These are phyloP conservation scores for Amphibalanus amphitrite DNA, from an alignment of 1,140 invertebrate genomes.

Conservation along the genomic window DNA sequence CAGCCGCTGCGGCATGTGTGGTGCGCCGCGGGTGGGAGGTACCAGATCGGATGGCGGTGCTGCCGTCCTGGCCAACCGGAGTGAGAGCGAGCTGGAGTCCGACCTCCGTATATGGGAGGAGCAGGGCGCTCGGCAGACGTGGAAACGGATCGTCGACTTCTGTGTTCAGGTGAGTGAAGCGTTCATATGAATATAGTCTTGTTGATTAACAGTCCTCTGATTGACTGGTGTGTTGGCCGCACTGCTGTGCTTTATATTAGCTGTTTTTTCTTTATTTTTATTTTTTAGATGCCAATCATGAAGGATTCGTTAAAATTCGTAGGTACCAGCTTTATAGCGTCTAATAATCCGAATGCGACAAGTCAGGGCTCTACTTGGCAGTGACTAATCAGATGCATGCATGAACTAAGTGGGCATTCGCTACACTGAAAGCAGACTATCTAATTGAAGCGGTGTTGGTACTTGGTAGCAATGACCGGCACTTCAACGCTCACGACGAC, in stretches of 20 bases:
- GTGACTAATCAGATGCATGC: too few relatives aligned
- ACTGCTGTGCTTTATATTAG: background rate
- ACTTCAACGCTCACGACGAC: too few relatives aligned
- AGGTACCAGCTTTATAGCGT: too few relatives aligned
- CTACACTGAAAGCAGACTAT: too few relatives aligned
- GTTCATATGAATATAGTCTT: background rate
- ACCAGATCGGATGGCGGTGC: background rate
- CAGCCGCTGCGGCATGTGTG: background rate
- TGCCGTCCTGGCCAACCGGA: too few relatives aligned
- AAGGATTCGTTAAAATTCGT: too few relatives aligned
- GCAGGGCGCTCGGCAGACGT: constrained; percentile 58
- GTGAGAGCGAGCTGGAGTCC: constrained; percentile 48
- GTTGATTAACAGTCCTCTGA: background rate
- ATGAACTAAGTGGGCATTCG: too few relatives aligned
- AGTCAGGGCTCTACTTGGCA: too few relatives aligned
- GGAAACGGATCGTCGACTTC: constrained; percentile 65
- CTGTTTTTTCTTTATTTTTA: background rate
- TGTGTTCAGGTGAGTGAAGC: constrained; percentile 46
- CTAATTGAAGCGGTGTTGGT: too few relatives aligned
- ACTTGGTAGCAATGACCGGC: too few relatives aligned
- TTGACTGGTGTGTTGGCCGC: background rate
- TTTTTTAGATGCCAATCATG: background rate
- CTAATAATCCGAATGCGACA: background rate
- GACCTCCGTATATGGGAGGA: constrained; percentile 61
- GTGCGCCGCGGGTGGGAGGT: too few relatives aligned